These are phyloP conservation scores for Dallia pectoralis DNA, from an alignment of 2,797 vertebrate species.

Conservation along the genomic window DNA sequence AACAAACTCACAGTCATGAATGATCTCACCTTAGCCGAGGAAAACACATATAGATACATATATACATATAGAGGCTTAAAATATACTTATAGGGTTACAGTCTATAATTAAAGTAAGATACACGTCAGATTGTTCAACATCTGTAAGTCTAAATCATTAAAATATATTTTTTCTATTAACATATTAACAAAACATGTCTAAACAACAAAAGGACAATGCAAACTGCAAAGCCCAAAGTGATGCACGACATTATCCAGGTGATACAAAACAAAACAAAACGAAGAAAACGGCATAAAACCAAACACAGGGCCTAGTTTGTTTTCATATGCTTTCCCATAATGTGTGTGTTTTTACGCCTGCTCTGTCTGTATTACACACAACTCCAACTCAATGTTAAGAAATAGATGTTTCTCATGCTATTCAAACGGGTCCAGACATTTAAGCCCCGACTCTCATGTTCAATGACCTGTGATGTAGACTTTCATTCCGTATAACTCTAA, in stretches of 20 bases:
- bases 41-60: no score
- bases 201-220: background rate
- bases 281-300: background rate
- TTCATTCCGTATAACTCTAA: constrained; percentile 28
- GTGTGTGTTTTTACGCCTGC: no score
- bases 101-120: background rate
- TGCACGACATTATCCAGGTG: background rate
- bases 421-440: constrained; percentile 9
- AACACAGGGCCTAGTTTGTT: background rate
- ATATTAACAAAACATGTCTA: constrained; percentile 1
- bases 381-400: background rate
- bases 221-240: background rate
- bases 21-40: no score
- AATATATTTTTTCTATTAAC: background rate
- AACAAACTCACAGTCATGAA: no score
- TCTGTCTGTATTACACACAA: background rate
- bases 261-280: background rate
- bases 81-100: background rate
- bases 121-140: background rate
- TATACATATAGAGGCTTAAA: no score
- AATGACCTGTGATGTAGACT: constrained; percentile 35
- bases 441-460: constrained; percentile 16
- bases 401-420: constrained; percentile 7
- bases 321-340: no score
- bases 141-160: background rate